phyloP scores from a whole-genome alignment of 2,113 vertebrate genomes.

The Melanerpes aurifrons region DNA sequence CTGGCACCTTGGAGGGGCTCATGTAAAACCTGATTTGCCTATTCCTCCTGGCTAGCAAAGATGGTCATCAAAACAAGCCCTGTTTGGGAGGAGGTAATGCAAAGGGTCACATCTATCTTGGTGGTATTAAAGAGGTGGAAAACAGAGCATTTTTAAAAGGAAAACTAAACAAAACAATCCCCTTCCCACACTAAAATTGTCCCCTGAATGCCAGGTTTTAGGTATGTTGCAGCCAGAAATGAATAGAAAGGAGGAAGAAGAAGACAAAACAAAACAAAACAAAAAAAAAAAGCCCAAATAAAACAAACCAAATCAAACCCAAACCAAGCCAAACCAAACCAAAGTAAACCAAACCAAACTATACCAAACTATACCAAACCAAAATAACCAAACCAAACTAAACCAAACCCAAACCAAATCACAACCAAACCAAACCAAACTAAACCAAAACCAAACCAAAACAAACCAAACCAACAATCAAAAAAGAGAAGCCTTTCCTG shows the following conservation, averaged over 20 bases:
- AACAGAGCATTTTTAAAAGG: background rate
- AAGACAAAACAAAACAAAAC: too few species aligned
- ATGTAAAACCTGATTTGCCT: constrained; percentile 42
- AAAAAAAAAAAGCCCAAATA: too few species aligned
- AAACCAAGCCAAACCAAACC: too few species aligned
- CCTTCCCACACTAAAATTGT: background rate
- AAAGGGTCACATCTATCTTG: background rate
- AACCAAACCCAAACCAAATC: too few species aligned
- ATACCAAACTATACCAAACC: too few species aligned
- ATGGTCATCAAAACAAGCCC: constrained; percentile 51
- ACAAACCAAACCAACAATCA: too few species aligned
- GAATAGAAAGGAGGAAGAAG: background rate
- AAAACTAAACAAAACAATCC: background rate
- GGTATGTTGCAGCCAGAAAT: constrained; percentile 39
- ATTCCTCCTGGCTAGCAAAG: constrained; percentile 34
- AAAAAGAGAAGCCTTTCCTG: background rate
- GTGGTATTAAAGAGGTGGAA: background rate
- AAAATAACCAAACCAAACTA: too few species aligned
- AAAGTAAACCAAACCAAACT: too few species aligned
- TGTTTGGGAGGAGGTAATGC: constrained; percentile 27
- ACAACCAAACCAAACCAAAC: too few species aligned
- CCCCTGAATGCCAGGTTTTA: background rate
- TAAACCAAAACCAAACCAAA: too few species aligned
- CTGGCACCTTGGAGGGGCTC: constrained; percentile 32
- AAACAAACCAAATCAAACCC: too few species aligned